Evolutionary conservation across 2,888 invertebrate species (phyloP), one percentile per base, ranked within the genome.

Genomic region (Leucania comma): DNA sequence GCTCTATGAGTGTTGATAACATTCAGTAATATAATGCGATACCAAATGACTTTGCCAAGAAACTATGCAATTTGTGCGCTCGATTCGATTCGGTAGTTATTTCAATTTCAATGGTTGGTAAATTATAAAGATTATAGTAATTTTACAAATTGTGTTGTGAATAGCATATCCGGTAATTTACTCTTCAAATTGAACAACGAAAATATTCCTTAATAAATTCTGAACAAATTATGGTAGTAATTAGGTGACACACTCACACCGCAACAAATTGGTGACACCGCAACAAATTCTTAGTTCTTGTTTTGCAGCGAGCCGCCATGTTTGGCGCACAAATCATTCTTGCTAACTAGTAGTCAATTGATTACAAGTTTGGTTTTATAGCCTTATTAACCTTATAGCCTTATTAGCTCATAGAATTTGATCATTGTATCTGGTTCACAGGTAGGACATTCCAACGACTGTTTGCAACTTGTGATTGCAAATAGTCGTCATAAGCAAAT

Each of bases 91-190:
- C 38, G 38, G 32, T 61, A 12, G 9, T 74, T 32, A 75, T 51
- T 75, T 51, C 24, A 22, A 57, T 57, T 61, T 50, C 32, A 35
- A 51, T 35, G n/a, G 12, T 14, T 22, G 26, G 22, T 10, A 56
- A 50, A 68, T 75, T 48, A 42, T 42, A 3, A 32, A 56, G 1
- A 77, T 70, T 42, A 69, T 32, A 77, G 70, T 77, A 32, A 69
- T 69, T 72, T 77, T 53, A 17, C 14, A 32, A 42, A 77, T 77
- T 26, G 68, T 26, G 20, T 64, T 68, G n/a, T 76, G 68, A 51
- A 29, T 68, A 17, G 8, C 38, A 54, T 29, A 59, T 73, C 73
- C 73, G 70, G 70, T 42, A 26, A 77, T 77, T 73, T 32, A 9
- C 2, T 22, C 2, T 68, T 76, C 12, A 77, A 69, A 77, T 42